Conservation (phyloP, 2,113 vertebrate genomes). For the Proterorhinus semilunaris region DNA sequence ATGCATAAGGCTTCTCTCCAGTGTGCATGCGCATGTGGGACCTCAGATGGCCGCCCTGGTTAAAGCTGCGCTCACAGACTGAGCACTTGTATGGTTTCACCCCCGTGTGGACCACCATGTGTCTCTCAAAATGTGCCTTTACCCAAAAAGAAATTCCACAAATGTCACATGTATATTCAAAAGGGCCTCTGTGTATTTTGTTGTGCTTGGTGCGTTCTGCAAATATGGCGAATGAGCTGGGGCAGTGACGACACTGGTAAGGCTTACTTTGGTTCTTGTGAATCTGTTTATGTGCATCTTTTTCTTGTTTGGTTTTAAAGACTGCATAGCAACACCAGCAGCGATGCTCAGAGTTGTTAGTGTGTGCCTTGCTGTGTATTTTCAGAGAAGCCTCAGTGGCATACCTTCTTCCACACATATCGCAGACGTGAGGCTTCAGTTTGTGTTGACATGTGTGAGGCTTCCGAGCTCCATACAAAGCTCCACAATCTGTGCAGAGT, state of each 20-base stretch:
- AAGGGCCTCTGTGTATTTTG: constrained; percentile 29
- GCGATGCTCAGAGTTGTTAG: constrained; percentile 30
- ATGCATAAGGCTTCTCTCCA: too few relatives aligned
- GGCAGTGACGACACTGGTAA: constrained; percentile 53
- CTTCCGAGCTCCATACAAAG: constrained; percentile 21
- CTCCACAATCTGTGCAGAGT: constrained; percentile 57
- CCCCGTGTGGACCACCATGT: too few relatives aligned
- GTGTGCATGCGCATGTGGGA: too few relatives aligned
- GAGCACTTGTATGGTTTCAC: too few relatives aligned
- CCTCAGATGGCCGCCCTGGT: too few relatives aligned
- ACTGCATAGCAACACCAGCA: constrained; percentile 51
- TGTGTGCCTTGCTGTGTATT: constrained; percentile 44
- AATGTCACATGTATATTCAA: constrained; percentile 29
- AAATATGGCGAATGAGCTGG: constrained; percentile 29
- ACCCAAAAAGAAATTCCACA: constrained; percentile 42
- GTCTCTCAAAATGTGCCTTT: constrained; percentile 11
- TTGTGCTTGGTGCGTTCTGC: constrained; percentile 34
- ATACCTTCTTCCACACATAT: constrained; percentile 52
- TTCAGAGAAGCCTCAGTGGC: constrained; percentile 15
- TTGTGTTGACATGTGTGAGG: constrained; percentile 55
- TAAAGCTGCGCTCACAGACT: too few relatives aligned
- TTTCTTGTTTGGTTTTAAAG: constrained; percentile 53
- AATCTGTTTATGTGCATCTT: constrained; percentile 42
- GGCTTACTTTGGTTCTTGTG: constrained; percentile 26
- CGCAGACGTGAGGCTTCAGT: constrained; percentile 46